Base-by-base conservation (phyloP, 2,113 vertebrate genomes). In the Tringa solitaria region DNA sequence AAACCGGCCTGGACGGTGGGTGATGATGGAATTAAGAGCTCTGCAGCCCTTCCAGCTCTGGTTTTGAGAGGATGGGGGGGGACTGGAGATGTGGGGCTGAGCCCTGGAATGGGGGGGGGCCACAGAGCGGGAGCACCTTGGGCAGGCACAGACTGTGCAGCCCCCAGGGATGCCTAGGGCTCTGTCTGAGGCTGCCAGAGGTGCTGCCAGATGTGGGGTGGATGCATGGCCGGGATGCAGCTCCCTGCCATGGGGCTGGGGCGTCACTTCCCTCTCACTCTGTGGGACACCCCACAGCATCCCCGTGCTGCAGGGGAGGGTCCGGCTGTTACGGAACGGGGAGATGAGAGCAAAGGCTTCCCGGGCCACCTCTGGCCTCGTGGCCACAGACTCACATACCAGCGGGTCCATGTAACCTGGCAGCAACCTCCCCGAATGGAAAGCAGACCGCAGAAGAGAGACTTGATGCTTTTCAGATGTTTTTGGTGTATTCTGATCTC, bases 391-490 rank as follows among this genome's bases (percentile, higher is more conserved):
- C 67, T 61, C 9, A 0, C 89, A 74, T 91, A 88, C 79, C 89
- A 91, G 68, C 10, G 21, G 61, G 68, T 65, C 84, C 89, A 35
- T 84, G 79, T 88, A 59, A 84, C 89, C 79, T 79, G 84, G 84
- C 89, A 84, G 84, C 80, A 84, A n/a, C 84, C 73, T 91, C 93
- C 93, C 79, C 1, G 37, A 75, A 41, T 84, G 79, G 84, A 69
- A 84, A 80, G 79, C 89, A 91, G 73, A 80, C 93, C 43, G 13
- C 68, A 80, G 75, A 51, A 51, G 93, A 84, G 79, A 43, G 89
- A 33, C 43, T 69, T 80, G 89, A 88, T 91, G 84, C 69, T 64
- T 84, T 91, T 91, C 93, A 94, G 89, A 88, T 88, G 93, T 53
- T 84, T 79, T 53, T 48, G 74, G 84, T 84, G 89, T 88, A 84